These are phyloP conservation scores for Thripadectes ignobilis DNA, from an alignment of 2,797 vertebrate species.

Conservation along the genomic window DNA sequence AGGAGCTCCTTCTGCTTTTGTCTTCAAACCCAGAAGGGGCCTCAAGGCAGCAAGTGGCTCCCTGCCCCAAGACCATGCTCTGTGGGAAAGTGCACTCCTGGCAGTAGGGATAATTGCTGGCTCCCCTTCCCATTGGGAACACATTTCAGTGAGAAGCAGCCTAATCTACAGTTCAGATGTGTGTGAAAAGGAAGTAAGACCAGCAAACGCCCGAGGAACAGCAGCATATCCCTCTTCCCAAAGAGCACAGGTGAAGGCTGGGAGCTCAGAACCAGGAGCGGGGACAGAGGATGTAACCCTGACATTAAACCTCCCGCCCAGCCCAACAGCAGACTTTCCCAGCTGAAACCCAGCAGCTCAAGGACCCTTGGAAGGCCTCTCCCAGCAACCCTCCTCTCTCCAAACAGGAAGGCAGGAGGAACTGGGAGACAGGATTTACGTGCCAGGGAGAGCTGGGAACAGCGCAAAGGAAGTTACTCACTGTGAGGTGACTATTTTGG, in stretches of 20 bases:
- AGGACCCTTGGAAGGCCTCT: conserved; percentile 54
- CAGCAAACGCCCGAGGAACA: not conserved
- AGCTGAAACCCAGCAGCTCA: conserved; percentile 49
- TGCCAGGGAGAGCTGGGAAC: conserved; percentile 66
- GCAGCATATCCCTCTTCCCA: not conserved
- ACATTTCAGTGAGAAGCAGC: not conserved
- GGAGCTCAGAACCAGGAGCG: not conserved
- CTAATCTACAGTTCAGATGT: not conserved
- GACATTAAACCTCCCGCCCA: conserved; percentile 32
- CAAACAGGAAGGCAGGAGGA: conserved; percentile 71
- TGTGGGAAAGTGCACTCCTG: not conserved
- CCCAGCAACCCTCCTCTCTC: conserved; percentile 46
- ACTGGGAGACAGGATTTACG: conserved; percentile 69
- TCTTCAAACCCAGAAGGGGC: not conserved
- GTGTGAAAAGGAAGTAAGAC: conserved; percentile 41
- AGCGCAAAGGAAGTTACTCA: conserved; percentile 68
- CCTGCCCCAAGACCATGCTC: not conserved
- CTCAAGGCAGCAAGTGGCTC: not conserved
- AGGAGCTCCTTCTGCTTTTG: not conserved
- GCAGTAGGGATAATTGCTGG: not conserved
- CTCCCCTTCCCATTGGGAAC: not conserved
- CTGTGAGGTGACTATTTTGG: conserved; percentile 58
- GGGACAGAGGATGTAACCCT: conserved; percentile 53
- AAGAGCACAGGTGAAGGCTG: conserved; percentile 44
- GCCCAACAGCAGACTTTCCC: conserved; percentile 34